These are phyloP conservation scores for Rapana venosa DNA, from an alignment of 2,888 invertebrate genomes.

Conservation along the genomic window DNA sequence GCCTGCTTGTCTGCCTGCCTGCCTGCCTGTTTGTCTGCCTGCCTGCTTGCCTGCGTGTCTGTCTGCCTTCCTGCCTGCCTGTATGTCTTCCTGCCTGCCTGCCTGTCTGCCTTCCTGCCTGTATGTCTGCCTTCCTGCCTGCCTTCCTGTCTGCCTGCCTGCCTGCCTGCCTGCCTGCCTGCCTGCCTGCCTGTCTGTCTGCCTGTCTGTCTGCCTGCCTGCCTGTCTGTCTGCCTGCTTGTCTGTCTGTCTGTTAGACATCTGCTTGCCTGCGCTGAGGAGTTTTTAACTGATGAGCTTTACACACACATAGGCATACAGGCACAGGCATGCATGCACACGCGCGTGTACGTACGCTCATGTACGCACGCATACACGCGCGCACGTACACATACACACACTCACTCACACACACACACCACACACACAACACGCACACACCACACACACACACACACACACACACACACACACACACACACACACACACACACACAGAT, in stretches of 20 bases:
- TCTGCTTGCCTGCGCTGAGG: no score
- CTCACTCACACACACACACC: constrained; percentile 31
- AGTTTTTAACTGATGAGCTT: no score
- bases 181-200: neutral
- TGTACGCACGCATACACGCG: neutral
- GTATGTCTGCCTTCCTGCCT: no score
- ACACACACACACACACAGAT: neutral
- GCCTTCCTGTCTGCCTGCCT: no score
- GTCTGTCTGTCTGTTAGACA: neutral
- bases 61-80: neutral
- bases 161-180: no score
- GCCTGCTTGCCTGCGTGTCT: neutral
- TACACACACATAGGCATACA: no score
- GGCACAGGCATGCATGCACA: neutral
- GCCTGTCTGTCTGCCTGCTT: neutral
- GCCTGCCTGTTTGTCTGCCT: neutral
- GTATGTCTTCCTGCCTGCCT: neutral
- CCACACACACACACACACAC: neutral
- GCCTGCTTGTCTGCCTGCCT: neutral
- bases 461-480: neutral
- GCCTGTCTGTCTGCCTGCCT: neutral
- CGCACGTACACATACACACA: constrained; percentile 16
- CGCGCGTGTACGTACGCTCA: neutral
- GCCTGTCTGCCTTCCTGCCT: neutral
- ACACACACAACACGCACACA: neutral